These are phyloP conservation scores for Pseudomugil gertrudae DNA, from an alignment of 2,797 vertebrate species.

Conservation along the genomic window DNA sequence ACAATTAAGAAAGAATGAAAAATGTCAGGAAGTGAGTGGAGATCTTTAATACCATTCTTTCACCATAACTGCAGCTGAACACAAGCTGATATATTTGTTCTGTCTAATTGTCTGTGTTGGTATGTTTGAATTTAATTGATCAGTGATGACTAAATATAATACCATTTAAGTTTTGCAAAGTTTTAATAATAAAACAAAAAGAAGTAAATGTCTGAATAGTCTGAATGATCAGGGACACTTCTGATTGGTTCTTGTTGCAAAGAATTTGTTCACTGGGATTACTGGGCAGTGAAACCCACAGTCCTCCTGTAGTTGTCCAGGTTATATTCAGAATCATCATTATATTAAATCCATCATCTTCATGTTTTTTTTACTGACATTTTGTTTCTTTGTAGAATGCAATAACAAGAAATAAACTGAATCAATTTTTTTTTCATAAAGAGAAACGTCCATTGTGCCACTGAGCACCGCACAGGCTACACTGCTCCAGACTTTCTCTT, in stretches of 20 bases:
- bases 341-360: not conserved
- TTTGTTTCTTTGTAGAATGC: too few species aligned
- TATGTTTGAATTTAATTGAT: not conserved
- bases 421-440: too few species aligned
- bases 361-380: not conserved
- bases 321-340: not conserved
- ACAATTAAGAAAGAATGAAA: constrained; percentile 42
- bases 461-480: too few species aligned
- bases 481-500: too few species aligned
- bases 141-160: not conserved
- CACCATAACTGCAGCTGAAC: not conserved
- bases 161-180: not conserved
- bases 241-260: not conserved
- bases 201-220: not conserved
- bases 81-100: not conserved
- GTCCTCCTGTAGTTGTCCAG: not conserved
- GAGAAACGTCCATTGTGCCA: too few species aligned
- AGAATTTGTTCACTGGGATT: not conserved
- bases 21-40: not conserved
- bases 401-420: too few species aligned
- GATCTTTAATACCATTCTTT: not conserved
- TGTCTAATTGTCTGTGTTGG: not conserved
- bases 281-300: not conserved
- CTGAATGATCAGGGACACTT: not conserved
- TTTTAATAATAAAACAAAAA: not conserved